Conservation (phyloP, 2,113 vertebrate species). For the Tenebrosternarchus preto region DNA sequence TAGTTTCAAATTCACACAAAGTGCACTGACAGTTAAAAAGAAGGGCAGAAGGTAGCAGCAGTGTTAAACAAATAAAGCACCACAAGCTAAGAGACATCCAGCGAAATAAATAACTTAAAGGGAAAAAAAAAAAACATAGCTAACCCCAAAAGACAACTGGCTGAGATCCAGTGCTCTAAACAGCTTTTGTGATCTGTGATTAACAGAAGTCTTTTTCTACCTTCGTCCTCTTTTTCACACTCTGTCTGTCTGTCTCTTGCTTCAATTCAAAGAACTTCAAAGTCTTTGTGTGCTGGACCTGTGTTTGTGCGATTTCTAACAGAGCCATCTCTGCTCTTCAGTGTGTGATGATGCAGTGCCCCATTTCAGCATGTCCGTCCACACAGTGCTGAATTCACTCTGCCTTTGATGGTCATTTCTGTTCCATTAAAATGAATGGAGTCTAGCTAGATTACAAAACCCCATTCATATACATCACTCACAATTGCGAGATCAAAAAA, state of each 20-base stretch:
- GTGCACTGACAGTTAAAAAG: neutral
- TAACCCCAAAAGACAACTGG: neutral
- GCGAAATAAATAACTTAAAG: neutral
- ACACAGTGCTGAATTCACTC: slow-evolving; percentile 14
- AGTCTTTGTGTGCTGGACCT: slow-evolving; percentile 3
- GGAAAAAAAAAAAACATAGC: neutral
- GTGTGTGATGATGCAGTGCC: slow-evolving; percentile 20
- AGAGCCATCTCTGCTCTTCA: slow-evolving; percentile 23
- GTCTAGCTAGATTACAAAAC: slow-evolving; percentile 52
- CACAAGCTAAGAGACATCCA: neutral
- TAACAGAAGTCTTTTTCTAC: slow-evolving; percentile 7
- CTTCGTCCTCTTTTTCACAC: neutral
- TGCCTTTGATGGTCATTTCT: slow-evolving; percentile 53
- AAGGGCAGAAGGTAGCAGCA: slow-evolving; percentile 20
- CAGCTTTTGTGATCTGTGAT: slow-evolving; percentile 24
- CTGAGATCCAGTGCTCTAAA: neutral
- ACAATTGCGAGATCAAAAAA: slow-evolving; percentile 48
- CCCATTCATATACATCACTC: slow-evolving; percentile 51
- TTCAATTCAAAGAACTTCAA: slow-evolving; percentile 47
- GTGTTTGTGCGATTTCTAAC: slow-evolving; percentile 21
- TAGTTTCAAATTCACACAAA: slow-evolving; percentile 45
- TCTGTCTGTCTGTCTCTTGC: neutral
- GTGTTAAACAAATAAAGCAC: neutral
- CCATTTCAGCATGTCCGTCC: slow-evolving; percentile 33
- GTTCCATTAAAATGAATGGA: slow-evolving; percentile 47